phyloP scores from a whole-genome alignment of 2,113 vertebrate genomes.

The Nothoprocta pentlandii region DNA sequence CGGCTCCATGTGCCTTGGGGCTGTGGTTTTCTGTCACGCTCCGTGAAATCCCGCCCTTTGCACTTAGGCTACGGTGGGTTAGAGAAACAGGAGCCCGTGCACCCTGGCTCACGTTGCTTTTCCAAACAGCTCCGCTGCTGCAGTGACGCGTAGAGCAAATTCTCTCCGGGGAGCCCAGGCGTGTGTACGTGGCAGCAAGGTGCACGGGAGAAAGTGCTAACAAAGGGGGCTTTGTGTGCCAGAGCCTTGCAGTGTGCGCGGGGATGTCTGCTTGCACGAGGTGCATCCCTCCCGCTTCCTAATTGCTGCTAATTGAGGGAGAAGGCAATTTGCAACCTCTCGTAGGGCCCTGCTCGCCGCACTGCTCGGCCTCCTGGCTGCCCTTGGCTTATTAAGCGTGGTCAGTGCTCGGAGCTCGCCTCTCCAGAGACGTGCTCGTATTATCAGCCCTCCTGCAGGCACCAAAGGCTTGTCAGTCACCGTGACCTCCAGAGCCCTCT shows the following conservation, averaged over 20 bases:
- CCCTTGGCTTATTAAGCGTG: constrained; percentile 63
- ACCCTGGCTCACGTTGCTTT: constrained; percentile 17
- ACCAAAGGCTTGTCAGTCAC: constrained; percentile 81
- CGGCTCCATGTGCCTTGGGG: not conserved
- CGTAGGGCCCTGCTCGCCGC: not conserved
- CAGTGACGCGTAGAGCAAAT: not conserved
- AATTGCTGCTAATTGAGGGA: constrained; percentile 72
- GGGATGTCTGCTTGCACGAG: constrained; percentile 17
- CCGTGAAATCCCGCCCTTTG: constrained; percentile 1
- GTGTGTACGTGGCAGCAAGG: not conserved
- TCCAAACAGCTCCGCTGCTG: constrained; percentile 6
- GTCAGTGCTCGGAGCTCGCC: constrained; percentile 50
- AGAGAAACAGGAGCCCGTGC: not conserved
- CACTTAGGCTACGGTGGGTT: not conserved
- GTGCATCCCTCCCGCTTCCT: constrained; percentile 36
- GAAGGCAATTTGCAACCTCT: constrained; percentile 69
- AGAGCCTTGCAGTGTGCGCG: not conserved
- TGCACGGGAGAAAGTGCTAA: constrained; percentile 6
- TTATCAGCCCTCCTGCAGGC: constrained; percentile 69
- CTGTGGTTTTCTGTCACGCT: not conserved
- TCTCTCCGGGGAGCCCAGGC: not conserved
- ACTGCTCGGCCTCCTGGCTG: constrained; percentile 71
- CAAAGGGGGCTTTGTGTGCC: constrained; percentile 45
- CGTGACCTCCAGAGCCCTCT: constrained; percentile 73
- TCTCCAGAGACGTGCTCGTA: constrained; percentile 60